These are phyloP conservation scores for Daktulosphaira vitifoliae DNA, from an alignment of 1,140 invertebrate species.

Conservation along the genomic window DNA sequence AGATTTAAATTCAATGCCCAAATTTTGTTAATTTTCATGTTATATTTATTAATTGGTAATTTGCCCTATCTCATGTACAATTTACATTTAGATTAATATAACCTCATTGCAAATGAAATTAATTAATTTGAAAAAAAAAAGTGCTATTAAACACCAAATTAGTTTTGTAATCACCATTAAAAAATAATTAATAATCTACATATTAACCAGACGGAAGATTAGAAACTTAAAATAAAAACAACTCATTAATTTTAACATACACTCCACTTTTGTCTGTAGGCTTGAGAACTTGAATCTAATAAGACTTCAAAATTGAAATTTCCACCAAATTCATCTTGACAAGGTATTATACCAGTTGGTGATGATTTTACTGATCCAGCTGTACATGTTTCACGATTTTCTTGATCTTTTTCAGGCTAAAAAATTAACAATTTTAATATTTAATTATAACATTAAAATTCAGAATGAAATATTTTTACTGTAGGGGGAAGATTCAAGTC, in stretches of 20 bases:
- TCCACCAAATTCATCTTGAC: conserved; percentile 42
- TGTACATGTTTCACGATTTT: conserved; percentile 14
- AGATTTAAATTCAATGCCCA: too few species aligned
- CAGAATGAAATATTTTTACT: neutral
- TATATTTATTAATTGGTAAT: too few species aligned
- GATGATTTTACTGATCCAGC: conserved; percentile 31
- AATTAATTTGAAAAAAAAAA: too few species aligned
- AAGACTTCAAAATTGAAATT: conserved; percentile 41
- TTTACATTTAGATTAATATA: too few species aligned
- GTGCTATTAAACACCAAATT: too few species aligned
- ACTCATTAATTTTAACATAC: conserved; percentile 40
- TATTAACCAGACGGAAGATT: too few species aligned
- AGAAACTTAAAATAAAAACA: neutral
- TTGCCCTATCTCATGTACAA: too few species aligned
- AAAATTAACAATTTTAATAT: neutral
- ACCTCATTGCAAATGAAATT: too few species aligned
- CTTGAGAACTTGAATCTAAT: conserved; percentile 38
- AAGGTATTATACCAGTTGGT: conserved; percentile 37
- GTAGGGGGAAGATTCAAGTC: conserved; percentile 13
- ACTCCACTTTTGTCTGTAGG: conserved; percentile 41
- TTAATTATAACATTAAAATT: neutral
- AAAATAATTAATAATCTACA: too few species aligned
- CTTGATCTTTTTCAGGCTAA: conserved; percentile 20
- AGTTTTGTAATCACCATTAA: too few species aligned
- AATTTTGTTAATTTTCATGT: too few species aligned